Evolutionary conservation across 2,888 invertebrate genomes (phyloP).

Genomic region (Heliconius ethilla): DNA sequence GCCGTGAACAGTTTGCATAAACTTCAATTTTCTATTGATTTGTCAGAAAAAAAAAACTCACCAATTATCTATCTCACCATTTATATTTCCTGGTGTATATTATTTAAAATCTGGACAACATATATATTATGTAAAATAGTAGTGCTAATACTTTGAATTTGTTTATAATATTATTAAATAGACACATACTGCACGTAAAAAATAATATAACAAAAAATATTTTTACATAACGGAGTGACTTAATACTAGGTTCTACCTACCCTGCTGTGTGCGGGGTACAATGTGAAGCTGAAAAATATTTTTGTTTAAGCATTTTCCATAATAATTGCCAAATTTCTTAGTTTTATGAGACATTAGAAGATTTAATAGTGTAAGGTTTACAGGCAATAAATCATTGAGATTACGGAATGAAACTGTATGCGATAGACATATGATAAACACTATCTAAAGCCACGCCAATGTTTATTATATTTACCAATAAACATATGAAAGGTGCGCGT

Average conservation of each 20-base stretch:
- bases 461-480: constrained; percentile 12
- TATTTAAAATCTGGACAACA: not conserved
- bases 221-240: too few relatives aligned
- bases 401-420: constrained; percentile 10
- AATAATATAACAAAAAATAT: too few relatives aligned
- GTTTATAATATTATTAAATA: too few relatives aligned
- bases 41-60: not conserved
- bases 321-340: not conserved
- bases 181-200: too few relatives aligned
- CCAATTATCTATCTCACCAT: not conserved
- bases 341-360: constrained; percentile 5
- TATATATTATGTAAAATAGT: too few relatives aligned
- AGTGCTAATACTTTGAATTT: too few relatives aligned
- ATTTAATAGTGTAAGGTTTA: constrained; percentile 13
- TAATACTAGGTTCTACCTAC: too few relatives aligned
- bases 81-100: not conserved
- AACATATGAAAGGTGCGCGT: constrained; percentile 11
- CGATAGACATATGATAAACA: constrained; percentile 15
- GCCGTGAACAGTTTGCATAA: not conserved
- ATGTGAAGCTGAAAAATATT: too few relatives aligned
- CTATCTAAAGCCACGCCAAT: constrained; percentile 12
- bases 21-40: not conserved
- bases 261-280: too few relatives aligned
- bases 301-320: too few relatives aligned
- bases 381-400: constrained; percentile 17